Conservation (phyloP, 2,113 vertebrate genomes). For the Hemiscyllium ocellatum region DNA sequence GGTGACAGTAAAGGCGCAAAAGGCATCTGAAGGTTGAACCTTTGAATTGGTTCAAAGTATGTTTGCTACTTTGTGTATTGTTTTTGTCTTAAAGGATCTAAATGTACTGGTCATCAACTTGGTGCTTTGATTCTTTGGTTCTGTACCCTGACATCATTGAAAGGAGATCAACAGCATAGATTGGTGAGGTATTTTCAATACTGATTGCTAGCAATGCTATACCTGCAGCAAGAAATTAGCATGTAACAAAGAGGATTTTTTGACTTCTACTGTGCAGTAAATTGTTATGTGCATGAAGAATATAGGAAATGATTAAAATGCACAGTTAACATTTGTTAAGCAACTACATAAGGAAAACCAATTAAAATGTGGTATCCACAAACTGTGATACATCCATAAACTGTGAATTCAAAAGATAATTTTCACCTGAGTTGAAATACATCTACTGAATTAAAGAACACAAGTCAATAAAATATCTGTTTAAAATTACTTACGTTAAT, state of each 20-base stretch:
- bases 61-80: background rate
- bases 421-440: slow-evolving; percentile 36
- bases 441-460: slow-evolving; percentile 16
- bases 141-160: background rate
- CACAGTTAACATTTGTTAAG: slow-evolving; percentile 34
- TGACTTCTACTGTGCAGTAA: background rate
- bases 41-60: background rate
- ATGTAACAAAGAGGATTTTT: background rate
- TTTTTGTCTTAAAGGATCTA: background rate
- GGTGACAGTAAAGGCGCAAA: background rate
- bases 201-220: background rate
- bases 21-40: background rate
- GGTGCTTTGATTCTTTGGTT: background rate
- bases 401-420: slow-evolving; percentile 38
- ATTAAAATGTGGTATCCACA: slow-evolving; percentile 37
- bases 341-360: slow-evolving; percentile 33
- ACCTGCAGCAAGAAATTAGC: background rate
- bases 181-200: background rate
- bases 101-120: background rate
- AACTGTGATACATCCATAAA: slow-evolving; percentile 36
- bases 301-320: slow-evolving; percentile 32
- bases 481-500: slow-evolving; percentile 29
- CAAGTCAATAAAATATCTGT: slow-evolving; percentile 30
- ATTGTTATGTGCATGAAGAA: slow-evolving; percentile 21
- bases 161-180: background rate